Percentiles rank a stretch among this genome's conserved stretches.
Conservation (phyloP, 1,140 invertebrate species). For the Dufourea novaeangliae region DNA sequence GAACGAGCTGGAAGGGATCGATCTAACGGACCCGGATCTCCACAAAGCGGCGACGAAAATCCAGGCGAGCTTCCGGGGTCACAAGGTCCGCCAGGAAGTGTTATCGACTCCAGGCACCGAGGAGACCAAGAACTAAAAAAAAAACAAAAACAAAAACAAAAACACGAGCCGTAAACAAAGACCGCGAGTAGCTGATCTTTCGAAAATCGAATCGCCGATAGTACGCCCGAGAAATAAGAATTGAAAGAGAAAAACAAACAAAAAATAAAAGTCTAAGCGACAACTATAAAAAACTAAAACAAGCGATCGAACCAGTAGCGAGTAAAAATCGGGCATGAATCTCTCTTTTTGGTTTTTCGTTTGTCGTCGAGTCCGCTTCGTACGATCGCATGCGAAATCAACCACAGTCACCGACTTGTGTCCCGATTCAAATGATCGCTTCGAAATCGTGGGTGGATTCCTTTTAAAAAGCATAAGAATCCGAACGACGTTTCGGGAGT, state of each 20-base stretch:
- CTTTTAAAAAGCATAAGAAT: background rate
- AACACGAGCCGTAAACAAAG: too few species aligned
- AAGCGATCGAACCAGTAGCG: conserved; percentile 14
- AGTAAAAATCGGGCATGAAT: conserved; percentile 10
- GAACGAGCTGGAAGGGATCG: conserved; percentile 89
- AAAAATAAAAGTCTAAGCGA: background rate
- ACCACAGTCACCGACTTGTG: background rate
- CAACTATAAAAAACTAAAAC: background rate
- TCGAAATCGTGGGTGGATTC: background rate
- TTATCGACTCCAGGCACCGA: conserved; percentile 41
- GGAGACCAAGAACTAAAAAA: conserved; percentile 75
- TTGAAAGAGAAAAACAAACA: background rate
- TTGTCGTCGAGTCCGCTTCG: conserved; percentile 37
- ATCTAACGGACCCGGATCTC: conserved; percentile 91
- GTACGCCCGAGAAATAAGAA: conserved; percentile 20
- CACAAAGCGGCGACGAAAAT: conserved; percentile 96
- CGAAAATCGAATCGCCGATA: conserved; percentile 26
- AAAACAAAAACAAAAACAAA: background rate
- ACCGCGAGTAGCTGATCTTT: conserved; percentile 30
- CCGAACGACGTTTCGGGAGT: background rate
- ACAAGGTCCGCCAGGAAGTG: conserved; percentile 92
- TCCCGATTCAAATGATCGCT: background rate
- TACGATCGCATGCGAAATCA: conserved; percentile 12
- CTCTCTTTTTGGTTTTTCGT: conserved; percentile 20
- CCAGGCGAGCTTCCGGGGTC: conserved; percentile 95